Evolutionary conservation across 2,113 vertebrate species (phyloP), one percentile per base, ranked within the genome.

Genomic region (Prionailurus bengalensis): DNA sequence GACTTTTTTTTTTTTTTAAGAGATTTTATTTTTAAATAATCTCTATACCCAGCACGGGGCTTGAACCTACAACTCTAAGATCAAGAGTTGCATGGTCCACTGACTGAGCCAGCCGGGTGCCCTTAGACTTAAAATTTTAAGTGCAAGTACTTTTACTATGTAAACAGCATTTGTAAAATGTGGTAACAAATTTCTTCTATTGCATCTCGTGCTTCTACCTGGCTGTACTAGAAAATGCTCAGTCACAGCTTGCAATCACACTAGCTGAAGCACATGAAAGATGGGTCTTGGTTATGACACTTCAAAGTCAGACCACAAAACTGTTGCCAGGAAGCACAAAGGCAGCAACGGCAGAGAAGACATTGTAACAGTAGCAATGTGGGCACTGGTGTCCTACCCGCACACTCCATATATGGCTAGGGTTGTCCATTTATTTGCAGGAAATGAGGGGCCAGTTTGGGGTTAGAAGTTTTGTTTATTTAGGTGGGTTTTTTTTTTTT

Each of bases 261-360:
- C 71, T 87, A 81, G 95, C 78, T 96, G 61, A 86, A 84, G 89
- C 58, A 80, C 53, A 68, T 33, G 84, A 97, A 97, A 96, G 89
- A 97, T 78, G 86, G 86, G 95, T 88, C 73, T 94, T 79, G 90
- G 95, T 96, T 97, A 91, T 96, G 92, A 97, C 96, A 97, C 94
- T 95, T 97, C 84, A 92, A 97, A 97, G 97, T 92, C 92, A 98
- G 96, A 96, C 96, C 97, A 97, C 94, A 98, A 91, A 97, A 95
- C 82, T 97, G 76, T 33, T 97, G 95, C 89, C 97, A 97, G 97
- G 97, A 98, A 97, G 96, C 91, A 83, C 53, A 85, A 66, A 91
- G 66, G 89, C 80, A 91, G 76, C 65, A 92, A 92, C 42, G 91
- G 65, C 70, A 91, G 61, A 97, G 61, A 94, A 92, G 36, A 70